Base-by-base conservation (phyloP, 2,797 vertebrate species). In the Epinephelus coioides region DNA sequence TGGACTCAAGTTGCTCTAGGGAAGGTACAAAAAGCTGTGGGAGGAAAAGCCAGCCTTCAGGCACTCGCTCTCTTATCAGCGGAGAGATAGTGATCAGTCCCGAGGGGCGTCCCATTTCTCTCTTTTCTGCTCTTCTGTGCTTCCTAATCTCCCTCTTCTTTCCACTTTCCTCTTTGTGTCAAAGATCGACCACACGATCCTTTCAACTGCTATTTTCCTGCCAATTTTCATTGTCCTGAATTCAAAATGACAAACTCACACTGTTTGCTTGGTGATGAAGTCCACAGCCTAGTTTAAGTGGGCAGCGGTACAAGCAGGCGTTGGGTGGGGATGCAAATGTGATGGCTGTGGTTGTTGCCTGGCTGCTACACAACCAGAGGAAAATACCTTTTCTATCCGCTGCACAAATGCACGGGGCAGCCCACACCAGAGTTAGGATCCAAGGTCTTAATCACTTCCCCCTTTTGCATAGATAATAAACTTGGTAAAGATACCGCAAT, bases 381-480 rank as follows among this genome's bases (percentile, higher is more conserved):
- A 77, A 88, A 83, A 87, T 54, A 86, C 66, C 55, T 70, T 80
- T 82, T 77, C 75, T 46, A 73, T 66, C 44, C 19, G 38, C 73
- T 75, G 61, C 53, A 47, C 51, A 40, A 68, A 79, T 3, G 60
- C 40, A 60, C 12, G 67, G 53, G 40, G 68, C 66, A 78, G 55
- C 73, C 56, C 70, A 77, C 67, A 78, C 44, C 34, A 56, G 51
- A 66, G 68, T 62, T 59, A 49, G 51, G 46, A 74, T 85, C 56
- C 67, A 72, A 68, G 66, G 18, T 68, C 65, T 69, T 75, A 88
- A 86, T 90, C 71, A 71, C 79, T 85, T 86, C 82, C 83, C 67
- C 1, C 17, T 54, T 94, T 91, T 95, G 84, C 88, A 92, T 91
- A 84, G 88, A 86, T 89, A 86, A 89, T 75, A 85, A 78, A 88